Percentiles rank a stretch among this genome's conserved stretches.
Conservation (phyloP, 2,113 vertebrate species). For the Melozone crissalis region DNA sequence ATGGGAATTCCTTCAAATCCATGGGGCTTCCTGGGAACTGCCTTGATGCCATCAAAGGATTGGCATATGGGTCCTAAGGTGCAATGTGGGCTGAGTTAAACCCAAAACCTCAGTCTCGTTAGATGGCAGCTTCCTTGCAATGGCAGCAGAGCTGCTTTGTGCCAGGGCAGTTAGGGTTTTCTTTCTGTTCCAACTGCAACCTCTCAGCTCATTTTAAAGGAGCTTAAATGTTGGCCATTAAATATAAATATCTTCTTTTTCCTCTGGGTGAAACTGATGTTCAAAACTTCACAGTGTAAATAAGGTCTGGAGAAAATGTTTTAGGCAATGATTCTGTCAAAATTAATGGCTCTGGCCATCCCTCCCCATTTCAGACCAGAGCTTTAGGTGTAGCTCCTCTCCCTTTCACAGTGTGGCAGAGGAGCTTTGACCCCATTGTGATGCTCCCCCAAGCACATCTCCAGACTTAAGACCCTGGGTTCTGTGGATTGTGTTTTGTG, state of each 20-base stretch:
- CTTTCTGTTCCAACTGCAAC: conserved; percentile 7
- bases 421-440: background rate
- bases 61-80: background rate
- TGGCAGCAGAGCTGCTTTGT: background rate
- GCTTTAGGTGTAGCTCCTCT: background rate
- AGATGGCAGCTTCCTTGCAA: background rate
- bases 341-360: background rate
- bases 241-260: conserved; percentile 63
- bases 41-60: background rate
- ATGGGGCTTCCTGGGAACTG: background rate
- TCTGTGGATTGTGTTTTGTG: background rate
- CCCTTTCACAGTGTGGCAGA: background rate
- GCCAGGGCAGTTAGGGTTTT: background rate
- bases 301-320: conserved; percentile 36
- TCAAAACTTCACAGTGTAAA: conserved; percentile 39
- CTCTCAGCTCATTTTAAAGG: conserved; percentile 46
- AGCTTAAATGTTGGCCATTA: conserved; percentile 49
- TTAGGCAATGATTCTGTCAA: background rate
- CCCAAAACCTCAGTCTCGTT: background rate
- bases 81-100: background rate
- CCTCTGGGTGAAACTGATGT: conserved; percentile 43
- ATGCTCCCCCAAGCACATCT: background rate
- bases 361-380: background rate
- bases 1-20: background rate
- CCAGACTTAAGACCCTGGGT: background rate